A percentile compares a stretch with the other conserved stretches of the same genome.
Evolutionary conservation across 2,888 invertebrate species (phyloP).

Genomic region (Pristionchus japonicus): DNA sequence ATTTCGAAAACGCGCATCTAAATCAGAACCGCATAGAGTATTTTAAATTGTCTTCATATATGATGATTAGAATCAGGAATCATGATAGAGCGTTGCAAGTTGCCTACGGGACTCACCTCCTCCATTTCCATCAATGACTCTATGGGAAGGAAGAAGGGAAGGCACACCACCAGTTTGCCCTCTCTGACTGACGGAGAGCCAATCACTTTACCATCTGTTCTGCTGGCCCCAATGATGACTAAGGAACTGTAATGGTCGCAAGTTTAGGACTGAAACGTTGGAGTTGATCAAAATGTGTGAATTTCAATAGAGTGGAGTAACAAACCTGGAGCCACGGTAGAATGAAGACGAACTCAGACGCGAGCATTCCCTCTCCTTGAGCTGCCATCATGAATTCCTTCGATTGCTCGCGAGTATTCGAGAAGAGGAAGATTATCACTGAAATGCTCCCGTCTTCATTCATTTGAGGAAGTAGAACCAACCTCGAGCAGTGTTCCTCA

Average conservation of each 20-base stretch:
- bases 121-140: background rate
- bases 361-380: conserved; percentile 58
- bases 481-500: background rate
- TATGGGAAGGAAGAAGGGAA: background rate
- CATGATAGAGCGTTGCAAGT: background rate
- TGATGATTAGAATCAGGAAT: background rate
- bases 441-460: conserved; percentile 42
- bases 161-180: background rate
- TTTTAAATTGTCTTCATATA: no score
- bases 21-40: no score
- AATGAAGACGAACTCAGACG: conserved; percentile 70
- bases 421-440: conserved; percentile 73
- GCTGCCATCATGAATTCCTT: conserved; percentile 71
- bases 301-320: no score
- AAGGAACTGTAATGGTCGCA: conserved; percentile 49
- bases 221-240: background rate
- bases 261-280: background rate
- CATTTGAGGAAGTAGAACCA: no score
- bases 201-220: conserved; percentile 32
- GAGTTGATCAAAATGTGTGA: background rate
- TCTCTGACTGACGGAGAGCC: background rate
- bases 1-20: background rate
- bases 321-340: conserved; percentile 71
- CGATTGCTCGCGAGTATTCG: conserved; percentile 71
- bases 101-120: background rate